Evolutionary conservation across 23 tunicate species (phyloP).

Genomic region (Styela plicata): DNA sequence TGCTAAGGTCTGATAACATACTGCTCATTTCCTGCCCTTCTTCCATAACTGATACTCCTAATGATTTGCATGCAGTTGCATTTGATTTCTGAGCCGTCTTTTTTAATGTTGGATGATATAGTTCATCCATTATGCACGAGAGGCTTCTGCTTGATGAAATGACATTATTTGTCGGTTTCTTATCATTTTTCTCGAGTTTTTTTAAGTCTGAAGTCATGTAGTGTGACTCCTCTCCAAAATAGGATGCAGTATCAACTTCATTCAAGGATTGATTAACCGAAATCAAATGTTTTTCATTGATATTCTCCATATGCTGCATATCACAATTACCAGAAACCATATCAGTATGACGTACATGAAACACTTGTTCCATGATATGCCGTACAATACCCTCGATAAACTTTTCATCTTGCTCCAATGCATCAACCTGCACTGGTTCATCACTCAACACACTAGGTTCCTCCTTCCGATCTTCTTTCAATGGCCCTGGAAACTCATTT

Average conservation of each 20-base stretch:
- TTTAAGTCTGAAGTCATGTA: neutral
- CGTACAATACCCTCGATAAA: neutral
- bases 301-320: neutral
- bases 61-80: no score
- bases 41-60: neutral
- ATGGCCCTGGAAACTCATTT: neutral
- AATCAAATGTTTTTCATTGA: no score
- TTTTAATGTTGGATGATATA: neutral
- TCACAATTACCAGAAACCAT: neutral
- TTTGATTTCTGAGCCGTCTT: no score
- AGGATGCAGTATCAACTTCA: neutral
- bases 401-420: neutral
- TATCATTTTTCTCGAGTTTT: neutral
- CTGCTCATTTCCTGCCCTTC: slow-evolving; percentile 3
- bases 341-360: neutral
- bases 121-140: neutral
- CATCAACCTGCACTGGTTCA: neutral
- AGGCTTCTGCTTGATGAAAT: neutral
- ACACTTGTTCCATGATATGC: neutral
- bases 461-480: neutral
- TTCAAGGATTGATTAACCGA: no score
- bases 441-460: neutral
- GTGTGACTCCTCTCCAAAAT: neutral
- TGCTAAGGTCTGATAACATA: neutral
- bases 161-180: neutral